Base-by-base conservation (phyloP, 2,113 vertebrate species). In the Nothoprocta perdicaria region DNA sequence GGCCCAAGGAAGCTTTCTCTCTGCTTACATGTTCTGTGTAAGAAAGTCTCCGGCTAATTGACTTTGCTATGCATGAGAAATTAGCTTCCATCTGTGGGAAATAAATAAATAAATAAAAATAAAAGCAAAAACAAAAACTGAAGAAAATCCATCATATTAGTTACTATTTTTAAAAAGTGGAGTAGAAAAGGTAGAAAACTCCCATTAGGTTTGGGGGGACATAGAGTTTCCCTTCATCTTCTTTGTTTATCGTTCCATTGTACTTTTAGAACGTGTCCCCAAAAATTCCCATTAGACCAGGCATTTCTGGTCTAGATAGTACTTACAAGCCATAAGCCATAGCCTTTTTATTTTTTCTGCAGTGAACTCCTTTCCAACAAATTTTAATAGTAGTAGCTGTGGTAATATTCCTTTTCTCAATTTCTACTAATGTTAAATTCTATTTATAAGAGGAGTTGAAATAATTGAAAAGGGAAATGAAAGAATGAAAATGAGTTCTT, bases 141-240 rank as follows among this genome's bases (percentile, higher is more conserved):
- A 29, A 57, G 53, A 57, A 31, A 57, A 21, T 55, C 27, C 27
- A 29, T 55, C 53, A 9, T 57, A 57, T 57, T 31, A 57, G 27
- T 27, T 78, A 63, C 16, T 4, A 15, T 61, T 86, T 83, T 93
- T 61, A 93, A 66, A 94, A 83, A 82, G 76, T 24, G 50, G 81
- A 89, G 46, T 81, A 86, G 45, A 66, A 81, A 90, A 90, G 84
- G 38, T 68, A 68, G 69, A 46, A 21, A 31, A 1, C 41, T 80
- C 18, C 16, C 48, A 78, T 86, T 52, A 75, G 52, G 12, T 72
- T 68, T 12, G 2, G 46, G 14, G 45, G 62, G 17, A 79, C 82
- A 50, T 6, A 63, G 57, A 82, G 4, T 31, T 17, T 33, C 7
- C 24, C 16, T 41, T 86, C 46, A 29, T 16, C 84, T 60, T 61